Base-by-base conservation (phyloP, 2,888 invertebrate species). In the Aricia artaxerxes region DNA sequence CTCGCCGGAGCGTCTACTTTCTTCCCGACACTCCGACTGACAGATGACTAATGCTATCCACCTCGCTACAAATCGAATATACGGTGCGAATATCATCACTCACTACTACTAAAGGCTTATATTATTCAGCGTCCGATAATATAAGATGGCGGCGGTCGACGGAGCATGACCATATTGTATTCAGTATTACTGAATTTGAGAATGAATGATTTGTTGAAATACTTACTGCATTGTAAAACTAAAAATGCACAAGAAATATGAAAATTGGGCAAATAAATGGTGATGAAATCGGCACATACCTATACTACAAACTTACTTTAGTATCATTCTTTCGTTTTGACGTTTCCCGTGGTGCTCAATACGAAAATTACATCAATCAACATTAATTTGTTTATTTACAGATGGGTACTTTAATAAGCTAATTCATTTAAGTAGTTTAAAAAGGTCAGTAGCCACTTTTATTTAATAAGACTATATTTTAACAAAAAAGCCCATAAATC, bases 21-120 rank as follows among this genome's bases (percentile, higher is more conserved):
- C 78, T 78, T 79, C 80, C 49, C 80, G 76, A 78, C 78, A 69
- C 35, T 79, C 49, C 79, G 76, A 78, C 78, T 80, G 81, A 82
- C 82, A 76, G 73, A 79, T 80, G 78, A 82, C 80, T 80, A 81
- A 82, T 79, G 80, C 78, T 75, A 75, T 69, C 49, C 61, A 78
- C 35, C 69, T 69, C 73, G 60, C 78, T 75, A 79, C 75, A 79
- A 79, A 79, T 79, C 79, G 79, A 79, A 75, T 79, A 79, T 79
- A 79, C 75, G 79, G 61, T 64, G 75, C 49, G 75, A 79, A 79
- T 75, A 79, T 44, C 79, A 79, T 79, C 79, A 79, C 75, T 79
- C 79, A 44, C 44, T 75, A 24, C 24, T 24, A 24, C 44, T 24
- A 44, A 60, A 79, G 61, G n/a, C 57, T 57, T 57, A 57, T 57